Evolutionary conservation across 2,888 invertebrate species (phyloP), one percentile per base, ranked within the genome.

Genomic region (Catotricha subobsoleta): DNA sequence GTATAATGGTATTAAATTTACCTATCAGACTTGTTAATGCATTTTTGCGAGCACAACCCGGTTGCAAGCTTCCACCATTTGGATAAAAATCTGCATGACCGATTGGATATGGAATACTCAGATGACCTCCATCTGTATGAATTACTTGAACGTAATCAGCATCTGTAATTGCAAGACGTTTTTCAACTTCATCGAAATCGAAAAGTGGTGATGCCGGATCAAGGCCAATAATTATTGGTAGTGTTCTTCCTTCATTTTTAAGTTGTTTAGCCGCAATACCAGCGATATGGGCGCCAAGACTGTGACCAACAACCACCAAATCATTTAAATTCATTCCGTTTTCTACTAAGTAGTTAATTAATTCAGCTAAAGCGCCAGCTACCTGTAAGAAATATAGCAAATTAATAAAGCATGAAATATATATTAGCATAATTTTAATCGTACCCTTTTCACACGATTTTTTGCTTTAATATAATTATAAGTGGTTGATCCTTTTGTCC

Each of bases 41-140:
- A n/a, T 33, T 33, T 18, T 19, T 18, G 18, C 19, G 18, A 18
- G 18, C 19, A 36, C 37, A 37, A 5, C 37, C 37, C 9, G 37
- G 37, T 18, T 37, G 37, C 6, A 28, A 12, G 16, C 27, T 37
- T 8, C 37, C 37, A 12, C 37, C 23, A 27, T 37, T 37, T 18
- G 37, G 37, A 23, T 37, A 37, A 6, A 37, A 18, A 18, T 37
- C 37, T 27, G 18, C 27, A 16, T 21, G 3, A 23, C 7, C 23
- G 8, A 25, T 9, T 6, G 25, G 10, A 21, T 25, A 19, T n/a
- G 20, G 2, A 25, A 25, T 3, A 6, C 23, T 7, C 15, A 36
- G 9, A 25, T 3, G 9, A 36, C 8, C 23, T 18, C 3, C 13
- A 28, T 37, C 25, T 9, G 37, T 37, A 8, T 37, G 37, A 16